Conservation (phyloP, 2,797 vertebrate species). For the Remorina albescens region DNA sequence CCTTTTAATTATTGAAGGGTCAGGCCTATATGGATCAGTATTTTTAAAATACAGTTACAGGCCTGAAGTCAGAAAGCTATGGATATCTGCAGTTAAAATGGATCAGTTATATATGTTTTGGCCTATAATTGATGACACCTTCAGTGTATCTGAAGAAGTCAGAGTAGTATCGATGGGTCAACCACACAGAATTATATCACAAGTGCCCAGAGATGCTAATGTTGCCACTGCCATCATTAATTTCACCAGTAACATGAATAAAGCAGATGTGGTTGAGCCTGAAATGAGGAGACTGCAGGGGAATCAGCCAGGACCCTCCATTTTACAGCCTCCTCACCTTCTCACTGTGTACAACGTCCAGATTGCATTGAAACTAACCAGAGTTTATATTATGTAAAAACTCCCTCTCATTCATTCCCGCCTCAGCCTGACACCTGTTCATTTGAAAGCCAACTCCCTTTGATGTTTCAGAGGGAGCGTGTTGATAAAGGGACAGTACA, state of each 20-base stretch:
- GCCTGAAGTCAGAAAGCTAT: not conserved
- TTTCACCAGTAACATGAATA: conserved; percentile 4
- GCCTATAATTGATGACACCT: not conserved
- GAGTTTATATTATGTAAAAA: conserved; percentile 22
- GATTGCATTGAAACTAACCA: conserved; percentile 21
- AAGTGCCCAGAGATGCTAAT: conserved; percentile 11
- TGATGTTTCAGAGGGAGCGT: conserved; percentile 75
- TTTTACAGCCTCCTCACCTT: conserved; percentile 9
- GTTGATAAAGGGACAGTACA: conserved; percentile 74
- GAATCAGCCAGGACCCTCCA: not conserved
- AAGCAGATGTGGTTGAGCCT: conserved; percentile 7
- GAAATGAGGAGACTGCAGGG: conserved; percentile 1
- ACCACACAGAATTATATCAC: not conserved
- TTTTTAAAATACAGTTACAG: not conserved
- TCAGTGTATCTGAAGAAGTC: not conserved
- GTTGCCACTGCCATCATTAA: not conserved
- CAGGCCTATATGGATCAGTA: not conserved
- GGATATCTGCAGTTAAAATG: not conserved
- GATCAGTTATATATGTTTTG: not conserved
- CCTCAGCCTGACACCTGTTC: conserved; percentile 68
- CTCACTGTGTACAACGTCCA: conserved; percentile 1
- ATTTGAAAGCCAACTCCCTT: conserved; percentile 77
- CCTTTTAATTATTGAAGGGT: not conserved
- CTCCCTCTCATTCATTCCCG: not conserved
- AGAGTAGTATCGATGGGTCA: not conserved